Percentiles rank a stretch among this genome's conserved stretches.
These are phyloP conservation scores for Acanthosepion pharaonis DNA, from an alignment of 2,888 invertebrate genomes.

Conservation along the genomic window DNA sequence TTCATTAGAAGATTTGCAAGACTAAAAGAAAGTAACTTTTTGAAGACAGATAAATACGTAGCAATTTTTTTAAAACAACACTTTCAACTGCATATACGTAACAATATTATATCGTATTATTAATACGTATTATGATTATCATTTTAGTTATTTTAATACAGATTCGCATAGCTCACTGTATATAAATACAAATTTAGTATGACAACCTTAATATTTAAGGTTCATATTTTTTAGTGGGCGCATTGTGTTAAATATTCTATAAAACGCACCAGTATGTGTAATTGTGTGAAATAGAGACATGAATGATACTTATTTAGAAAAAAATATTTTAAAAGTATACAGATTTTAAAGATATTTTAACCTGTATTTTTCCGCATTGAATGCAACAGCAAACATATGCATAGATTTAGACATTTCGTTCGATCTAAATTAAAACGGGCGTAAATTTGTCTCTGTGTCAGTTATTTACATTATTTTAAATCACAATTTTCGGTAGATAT, in stretches of 20 bases:
- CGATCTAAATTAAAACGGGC: background rate
- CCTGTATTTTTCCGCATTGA: too few species aligned
- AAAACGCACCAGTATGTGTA: background rate
- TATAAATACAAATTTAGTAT: background rate
- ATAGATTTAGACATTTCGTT: background rate
- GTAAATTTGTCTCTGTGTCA: background rate
- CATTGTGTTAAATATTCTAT: background rate
- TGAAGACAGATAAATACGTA: background rate
- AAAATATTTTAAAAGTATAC: too few species aligned
- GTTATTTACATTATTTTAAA: background rate
- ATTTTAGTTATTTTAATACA: background rate
- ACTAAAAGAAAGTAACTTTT: background rate
- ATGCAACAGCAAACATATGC: background rate
- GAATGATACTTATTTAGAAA: background rate
- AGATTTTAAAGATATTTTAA: too few species aligned
- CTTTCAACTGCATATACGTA: background rate
- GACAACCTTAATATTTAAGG: background rate
- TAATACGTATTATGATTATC: background rate
- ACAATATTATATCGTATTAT: background rate
- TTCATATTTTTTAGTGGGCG: background rate
- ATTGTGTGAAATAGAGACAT: background rate
- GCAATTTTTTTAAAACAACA: background rate
- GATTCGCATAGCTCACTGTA: background rate
- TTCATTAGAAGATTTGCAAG: background rate
- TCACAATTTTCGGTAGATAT: background rate